Evolutionary conservation across 2,113 vertebrate genomes (phyloP).

Genomic region (Lethenteron camtschaticum): DNA sequence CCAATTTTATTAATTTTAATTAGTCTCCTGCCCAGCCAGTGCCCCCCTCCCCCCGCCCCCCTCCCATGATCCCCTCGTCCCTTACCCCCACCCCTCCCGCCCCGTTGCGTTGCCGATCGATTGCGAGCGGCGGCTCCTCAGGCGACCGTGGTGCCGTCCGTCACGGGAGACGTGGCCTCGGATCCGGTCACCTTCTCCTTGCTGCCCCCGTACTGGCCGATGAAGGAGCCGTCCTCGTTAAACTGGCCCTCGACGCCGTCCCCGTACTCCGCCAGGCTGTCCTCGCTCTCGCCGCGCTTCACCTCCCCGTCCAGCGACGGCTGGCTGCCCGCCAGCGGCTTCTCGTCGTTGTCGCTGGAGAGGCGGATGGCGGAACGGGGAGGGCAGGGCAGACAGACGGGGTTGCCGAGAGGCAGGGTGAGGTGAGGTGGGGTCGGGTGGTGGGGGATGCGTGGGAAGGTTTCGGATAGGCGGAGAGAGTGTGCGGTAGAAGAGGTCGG

Average conservation of each 20-base stretch:
- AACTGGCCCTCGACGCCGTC: conserved; percentile 89
- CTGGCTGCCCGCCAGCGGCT: conserved; percentile 86
- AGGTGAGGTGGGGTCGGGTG: background rate
- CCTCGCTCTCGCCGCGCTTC: conserved; percentile 76
- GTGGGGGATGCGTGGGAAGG: background rate
- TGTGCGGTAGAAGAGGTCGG: too few species aligned
- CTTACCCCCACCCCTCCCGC: too few species aligned
- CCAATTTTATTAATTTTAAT: background rate
- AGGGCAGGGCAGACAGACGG: background rate
- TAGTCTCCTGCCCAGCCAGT: background rate
- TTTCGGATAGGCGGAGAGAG: too few species aligned
- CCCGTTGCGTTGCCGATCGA: too few species aligned
- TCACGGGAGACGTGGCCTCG: conserved; percentile 38
- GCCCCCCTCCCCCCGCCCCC: background rate
- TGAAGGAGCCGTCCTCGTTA: conserved; percentile 91
- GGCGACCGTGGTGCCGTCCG: conserved; percentile 15
- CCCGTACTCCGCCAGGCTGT: conserved; percentile 91
- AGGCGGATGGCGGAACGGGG: background rate
- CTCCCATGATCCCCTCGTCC: conserved; percentile 24
- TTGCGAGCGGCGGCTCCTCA: too few species aligned
- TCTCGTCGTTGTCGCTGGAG: conserved; percentile 72
- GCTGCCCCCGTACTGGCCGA: conserved; percentile 69
- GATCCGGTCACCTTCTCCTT: conserved; percentile 41
- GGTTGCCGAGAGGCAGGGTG: background rate
- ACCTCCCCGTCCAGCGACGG: conserved; percentile 77